These are phyloP conservation scores for Wiebesia pumilae DNA, from an alignment of 1,140 invertebrate species.

Conservation along the genomic window DNA sequence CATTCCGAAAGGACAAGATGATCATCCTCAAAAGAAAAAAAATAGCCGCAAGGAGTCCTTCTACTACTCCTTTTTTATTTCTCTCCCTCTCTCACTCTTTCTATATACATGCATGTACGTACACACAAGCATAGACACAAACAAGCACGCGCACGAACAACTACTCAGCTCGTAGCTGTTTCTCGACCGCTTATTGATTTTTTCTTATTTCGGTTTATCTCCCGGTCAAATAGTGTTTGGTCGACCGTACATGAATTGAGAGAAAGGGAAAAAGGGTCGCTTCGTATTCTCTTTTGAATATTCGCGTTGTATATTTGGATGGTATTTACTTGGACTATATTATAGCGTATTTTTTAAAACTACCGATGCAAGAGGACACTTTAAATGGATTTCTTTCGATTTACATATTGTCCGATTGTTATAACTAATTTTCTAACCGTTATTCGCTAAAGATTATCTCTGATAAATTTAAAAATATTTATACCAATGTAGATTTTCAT, in stretches of 20 bases:
- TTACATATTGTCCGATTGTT: background rate
- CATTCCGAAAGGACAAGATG: conserved; percentile 25
- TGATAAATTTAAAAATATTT: too few species aligned
- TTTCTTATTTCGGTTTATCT: conserved; percentile 26
- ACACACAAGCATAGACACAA: background rate
- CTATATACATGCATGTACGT: too few species aligned
- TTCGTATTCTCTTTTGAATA: conserved; percentile 5
- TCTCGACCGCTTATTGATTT: conserved; percentile 44
- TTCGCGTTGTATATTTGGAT: background rate
- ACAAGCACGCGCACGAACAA: background rate
- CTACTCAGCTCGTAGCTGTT: conserved; percentile 10
- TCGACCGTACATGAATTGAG: conserved; percentile 10
- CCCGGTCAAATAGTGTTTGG: background rate
- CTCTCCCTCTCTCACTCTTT: conserved; percentile 16
- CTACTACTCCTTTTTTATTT: conserved; percentile 41
- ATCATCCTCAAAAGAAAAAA: conserved; percentile 28
- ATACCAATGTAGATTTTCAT: too few species aligned
- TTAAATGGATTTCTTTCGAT: background rate
- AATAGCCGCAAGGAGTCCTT: conserved; percentile 49
- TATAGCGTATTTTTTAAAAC: background rate
- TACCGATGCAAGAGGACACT: background rate
- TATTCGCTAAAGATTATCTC: too few species aligned
- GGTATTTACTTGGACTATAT: background rate
- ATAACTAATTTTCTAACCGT: background rate
- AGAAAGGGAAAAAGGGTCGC: conserved; percentile 9